Base-by-base conservation (phyloP, 2,113 vertebrate genomes). In the Regulus satrapa region DNA sequence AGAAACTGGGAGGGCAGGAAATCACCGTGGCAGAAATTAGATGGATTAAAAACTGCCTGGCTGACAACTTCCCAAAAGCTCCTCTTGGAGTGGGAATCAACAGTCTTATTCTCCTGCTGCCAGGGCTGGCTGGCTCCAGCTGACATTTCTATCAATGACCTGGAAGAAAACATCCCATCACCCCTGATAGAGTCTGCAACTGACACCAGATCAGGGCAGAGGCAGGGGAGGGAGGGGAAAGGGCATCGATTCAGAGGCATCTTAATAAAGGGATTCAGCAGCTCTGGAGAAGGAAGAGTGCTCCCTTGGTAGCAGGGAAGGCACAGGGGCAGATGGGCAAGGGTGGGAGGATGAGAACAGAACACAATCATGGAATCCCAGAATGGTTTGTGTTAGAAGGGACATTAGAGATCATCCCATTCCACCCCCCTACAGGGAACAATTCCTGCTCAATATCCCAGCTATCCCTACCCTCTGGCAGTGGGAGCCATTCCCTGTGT, bases 1-100 rank as follows among this genome's bases (percentile, higher is more conserved):
- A 97, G 92, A 94, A 91, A 94, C 88, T 80, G 83, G 63, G 68
- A 69, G 23, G 43, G 88, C 16, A 69, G 85, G 88, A 94, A 96
- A 89, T 84, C 92, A 67, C 68, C 5, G 0, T 10, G 38, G 88
- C 75, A 80, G 63, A 54, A 91, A 91, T 83, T 9, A 69, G 80
- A 86, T n/a, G 73, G 76, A 92, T 95, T 88, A 45, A 84, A 88
- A 92, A 66, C 34, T 62, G 75, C 67, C 88, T 23, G 59, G 19
- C 25, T 77, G 79, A 83, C 86, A 74, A 77, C 68, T 74, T 83
- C 80, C 83, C 40, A 74, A 88, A 94, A 52, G 83, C 52, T 51
- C 79, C 59, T 77, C 88, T 80, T 7, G 12, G 82, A 63, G 79
- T 10, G 76, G 56, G 77, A 91, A 80, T 36, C 36, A n/a, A 16